Evolutionary conservation across 2,888 invertebrate genomes (phyloP).

Genomic region (Platycheirus albimanus): DNA sequence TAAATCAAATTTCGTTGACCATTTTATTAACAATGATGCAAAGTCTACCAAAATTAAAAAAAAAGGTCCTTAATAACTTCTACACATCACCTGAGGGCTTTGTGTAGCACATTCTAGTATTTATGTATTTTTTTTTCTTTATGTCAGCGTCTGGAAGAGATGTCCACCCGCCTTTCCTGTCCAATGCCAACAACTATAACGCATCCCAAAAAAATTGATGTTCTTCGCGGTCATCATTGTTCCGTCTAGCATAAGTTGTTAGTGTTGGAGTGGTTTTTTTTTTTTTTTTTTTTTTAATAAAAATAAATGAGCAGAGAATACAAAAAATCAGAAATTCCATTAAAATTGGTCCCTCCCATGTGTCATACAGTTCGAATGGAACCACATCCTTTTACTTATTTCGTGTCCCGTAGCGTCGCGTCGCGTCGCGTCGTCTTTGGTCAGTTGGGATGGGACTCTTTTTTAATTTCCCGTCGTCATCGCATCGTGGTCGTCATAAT

Average conservation of each 20-base stretch:
- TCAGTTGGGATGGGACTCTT: constrained; percentile 69
- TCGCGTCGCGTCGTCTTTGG: constrained; percentile 19
- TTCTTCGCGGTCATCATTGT: constrained; percentile 46
- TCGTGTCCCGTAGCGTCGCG: constrained; percentile 33
- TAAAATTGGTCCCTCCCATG: constrained; percentile 75
- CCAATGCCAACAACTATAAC: constrained; percentile 54
- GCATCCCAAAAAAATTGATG: constrained; percentile 63
- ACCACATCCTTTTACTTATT: constrained; percentile 49
- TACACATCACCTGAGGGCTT: constrained; percentile 33
- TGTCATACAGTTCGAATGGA: constrained; percentile 74
- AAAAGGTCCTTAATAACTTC: constrained; percentile 62
- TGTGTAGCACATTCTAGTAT: constrained; percentile 59
- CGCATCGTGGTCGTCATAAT: constrained; percentile 45
- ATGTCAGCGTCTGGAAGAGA: constrained; percentile 61
- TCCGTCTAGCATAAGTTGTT: constrained; percentile 39
- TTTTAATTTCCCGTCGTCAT: constrained; percentile 75
- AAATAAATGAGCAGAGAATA: constrained; percentile 65
- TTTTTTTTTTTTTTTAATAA: background rate
- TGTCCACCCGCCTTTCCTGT: constrained; percentile 68
- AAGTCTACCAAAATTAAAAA: constrained; percentile 5
- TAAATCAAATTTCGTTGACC: constrained; percentile 64
- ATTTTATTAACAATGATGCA: constrained; percentile 46
- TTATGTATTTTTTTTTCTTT: constrained; percentile 23
- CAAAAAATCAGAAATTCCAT: constrained; percentile 72
- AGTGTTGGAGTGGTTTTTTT: constrained; percentile 4